phyloP scores from a whole-genome alignment of 2,888 invertebrate species.

The Steinernema carpocapsae region DNA sequence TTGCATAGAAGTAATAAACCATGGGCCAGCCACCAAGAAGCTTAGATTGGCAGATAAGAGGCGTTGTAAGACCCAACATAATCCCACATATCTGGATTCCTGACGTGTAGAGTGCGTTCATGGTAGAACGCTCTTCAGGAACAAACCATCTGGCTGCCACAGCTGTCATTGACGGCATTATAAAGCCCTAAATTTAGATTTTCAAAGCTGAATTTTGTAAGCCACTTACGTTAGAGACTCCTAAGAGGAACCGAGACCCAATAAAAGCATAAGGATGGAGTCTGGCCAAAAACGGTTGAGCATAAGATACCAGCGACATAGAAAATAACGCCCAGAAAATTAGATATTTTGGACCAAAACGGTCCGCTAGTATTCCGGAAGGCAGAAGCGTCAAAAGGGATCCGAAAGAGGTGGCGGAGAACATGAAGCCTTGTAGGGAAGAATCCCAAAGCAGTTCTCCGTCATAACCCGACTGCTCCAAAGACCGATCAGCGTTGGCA shows the following conservation, averaged over 20 bases:
- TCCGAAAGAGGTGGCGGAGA: slow-evolving; percentile 60
- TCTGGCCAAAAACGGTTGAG: slow-evolving; percentile 51
- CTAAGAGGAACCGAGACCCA: slow-evolving; percentile 51
- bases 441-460: slow-evolving; percentile 56
- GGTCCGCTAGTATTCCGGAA: slow-evolving; percentile 56
- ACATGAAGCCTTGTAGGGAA: slow-evolving; percentile 52
- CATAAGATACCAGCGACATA: slow-evolving; percentile 46
- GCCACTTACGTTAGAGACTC: slow-evolving; percentile 50
- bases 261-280: slow-evolving; percentile 50
- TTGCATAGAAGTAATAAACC: slow-evolving; percentile 58
- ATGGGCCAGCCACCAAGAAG: slow-evolving; percentile 56
- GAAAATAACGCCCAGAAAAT: slow-evolving; percentile 45
- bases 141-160: slow-evolving; percentile 56
- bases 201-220: not conserved
- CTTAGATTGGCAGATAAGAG: slow-evolving; percentile 47
- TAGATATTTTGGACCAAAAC: slow-evolving; percentile 55
- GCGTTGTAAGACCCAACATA: slow-evolving; percentile 48
- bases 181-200: slow-evolving; percentile 44
- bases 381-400: slow-evolving; percentile 51
- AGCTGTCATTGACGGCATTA: slow-evolving; percentile 52
- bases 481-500: too few species aligned
- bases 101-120: slow-evolving; percentile 60
- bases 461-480: slow-evolving; percentile 38
- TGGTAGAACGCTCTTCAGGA: slow-evolving; percentile 52
- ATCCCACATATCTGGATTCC: slow-evolving; percentile 58